Conservation (phyloP, 2,888 invertebrate species). For the Graphium colonna region DNA sequence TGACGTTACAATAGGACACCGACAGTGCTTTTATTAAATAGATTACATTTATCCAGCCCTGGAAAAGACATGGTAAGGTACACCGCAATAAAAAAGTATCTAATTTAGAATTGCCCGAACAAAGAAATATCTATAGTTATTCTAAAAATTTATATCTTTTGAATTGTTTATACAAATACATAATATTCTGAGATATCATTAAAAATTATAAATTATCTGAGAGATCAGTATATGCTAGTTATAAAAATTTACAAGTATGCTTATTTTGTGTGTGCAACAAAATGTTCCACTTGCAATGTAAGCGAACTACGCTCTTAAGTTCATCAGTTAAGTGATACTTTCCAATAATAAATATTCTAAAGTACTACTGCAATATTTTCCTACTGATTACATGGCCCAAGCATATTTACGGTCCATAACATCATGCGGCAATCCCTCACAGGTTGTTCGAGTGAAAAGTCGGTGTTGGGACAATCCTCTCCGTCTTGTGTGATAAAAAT, state of each 20-base stretch:
- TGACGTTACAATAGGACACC: conserved; percentile 73
- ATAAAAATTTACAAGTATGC: conserved; percentile 76
- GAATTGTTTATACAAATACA: conserved; percentile 74
- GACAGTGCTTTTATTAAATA: conserved; percentile 68
- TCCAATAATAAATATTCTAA: conserved; percentile 69
- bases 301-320: conserved; percentile 55
- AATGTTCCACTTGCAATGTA: conserved; percentile 61
- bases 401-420: conserved; percentile 50
- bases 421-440: conserved; percentile 46
- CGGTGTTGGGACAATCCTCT: conserved; percentile 39
- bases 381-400: conserved; percentile 69
- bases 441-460: conserved; percentile 41
- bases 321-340: conserved; percentile 59
- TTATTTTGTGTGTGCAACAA: conserved; percentile 60
- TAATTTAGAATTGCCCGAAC: conserved; percentile 62
- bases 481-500: conserved; percentile 25
- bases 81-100: conserved; percentile 53
- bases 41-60: conserved; percentile 63
- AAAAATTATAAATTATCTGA: conserved; percentile 74
- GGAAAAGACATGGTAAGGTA: conserved; percentile 56
- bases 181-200: conserved; percentile 72
- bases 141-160: conserved; percentile 69
- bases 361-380: conserved; percentile 65
- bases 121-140: conserved; percentile 62
- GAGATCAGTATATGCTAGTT: conserved; percentile 78